A percentile compares a stretch with the other conserved stretches of the same genome.
phyloP scores from a whole-genome alignment of 2,888 invertebrate genomes.

The Neoascia interrupta region DNA sequence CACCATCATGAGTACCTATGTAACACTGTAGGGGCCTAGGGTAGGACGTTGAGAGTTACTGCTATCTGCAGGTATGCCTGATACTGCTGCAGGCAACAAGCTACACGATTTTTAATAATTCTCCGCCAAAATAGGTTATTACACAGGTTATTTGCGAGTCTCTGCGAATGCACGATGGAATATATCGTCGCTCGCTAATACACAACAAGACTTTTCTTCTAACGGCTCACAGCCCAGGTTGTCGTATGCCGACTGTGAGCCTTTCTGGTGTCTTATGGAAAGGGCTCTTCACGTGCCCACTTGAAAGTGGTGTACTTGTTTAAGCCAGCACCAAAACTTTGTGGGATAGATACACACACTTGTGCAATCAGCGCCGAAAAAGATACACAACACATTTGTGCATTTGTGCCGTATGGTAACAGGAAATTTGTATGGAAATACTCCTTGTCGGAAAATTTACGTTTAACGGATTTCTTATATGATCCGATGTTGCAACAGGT shows the following conservation, averaged over 20 bases:
- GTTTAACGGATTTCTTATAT: constrained; percentile 64
- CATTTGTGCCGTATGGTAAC: constrained; percentile 23
- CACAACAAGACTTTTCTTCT: constrained; percentile 48
- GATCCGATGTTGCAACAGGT: constrained; percentile 67
- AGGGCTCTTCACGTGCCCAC: constrained; percentile 65
- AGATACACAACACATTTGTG: constrained; percentile 11
- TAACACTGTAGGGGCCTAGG: constrained; percentile 41
- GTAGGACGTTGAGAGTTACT: constrained; percentile 54
- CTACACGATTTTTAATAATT: constrained; percentile 69
- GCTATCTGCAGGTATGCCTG: constrained; percentile 57
- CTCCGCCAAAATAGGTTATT: constrained; percentile 67
- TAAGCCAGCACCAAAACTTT: constrained; percentile 27
- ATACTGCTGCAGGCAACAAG: constrained; percentile 58
- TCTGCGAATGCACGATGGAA: constrained; percentile 42
- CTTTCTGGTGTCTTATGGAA: constrained; percentile 49
- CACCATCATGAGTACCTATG: constrained; percentile 49
- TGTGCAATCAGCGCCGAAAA: constrained; percentile 1
- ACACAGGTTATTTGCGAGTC: constrained; percentile 58
- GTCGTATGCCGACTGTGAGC: constrained; percentile 8
- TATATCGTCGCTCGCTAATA: too few relatives aligned
- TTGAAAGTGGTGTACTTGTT: background rate
- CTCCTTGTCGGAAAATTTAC: constrained; percentile 49
- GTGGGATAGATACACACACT: constrained; percentile 48
- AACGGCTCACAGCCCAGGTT: constrained; percentile 47
- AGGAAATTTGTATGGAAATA: constrained; percentile 59